Evolutionary conservation across 2,888 invertebrate species (phyloP).

Genomic region (Sympetrum striolatum): DNA sequence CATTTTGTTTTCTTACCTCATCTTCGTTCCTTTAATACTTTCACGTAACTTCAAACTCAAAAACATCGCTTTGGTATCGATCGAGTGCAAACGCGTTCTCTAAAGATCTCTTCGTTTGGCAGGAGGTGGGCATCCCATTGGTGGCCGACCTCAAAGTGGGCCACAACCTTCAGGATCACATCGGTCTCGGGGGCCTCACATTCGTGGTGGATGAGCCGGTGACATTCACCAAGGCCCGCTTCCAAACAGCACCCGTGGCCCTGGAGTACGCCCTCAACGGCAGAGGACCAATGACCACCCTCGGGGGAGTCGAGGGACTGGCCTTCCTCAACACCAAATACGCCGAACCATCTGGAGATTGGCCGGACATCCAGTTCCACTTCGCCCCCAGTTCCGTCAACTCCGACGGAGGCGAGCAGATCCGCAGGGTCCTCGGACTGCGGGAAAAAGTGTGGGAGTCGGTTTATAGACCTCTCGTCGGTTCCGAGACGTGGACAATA

Average conservation of each 20-base stretch:
- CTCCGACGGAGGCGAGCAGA: slow-evolving; percentile 82
- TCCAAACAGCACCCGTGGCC: slow-evolving; percentile 77
- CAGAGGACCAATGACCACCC: slow-evolving; percentile 81
- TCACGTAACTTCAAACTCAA: no score
- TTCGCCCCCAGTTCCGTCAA: slow-evolving; percentile 85
- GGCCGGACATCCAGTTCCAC: slow-evolving; percentile 88
- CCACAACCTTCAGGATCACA: slow-evolving; percentile 86
- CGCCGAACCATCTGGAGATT: slow-evolving; percentile 76
- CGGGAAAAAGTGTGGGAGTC: slow-evolving; percentile 84
- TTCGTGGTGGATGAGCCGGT: slow-evolving; percentile 83
- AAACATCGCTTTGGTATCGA: no score
- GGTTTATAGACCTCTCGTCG: slow-evolving; percentile 80
- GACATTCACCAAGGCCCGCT: slow-evolving; percentile 77
- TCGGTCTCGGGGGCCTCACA: slow-evolving; percentile 83
- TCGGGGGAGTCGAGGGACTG: slow-evolving; percentile 83
- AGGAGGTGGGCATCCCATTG: slow-evolving; percentile 74
- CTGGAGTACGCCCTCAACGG: slow-evolving; percentile 83
- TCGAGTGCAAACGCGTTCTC: no score
- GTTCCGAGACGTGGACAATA: slow-evolving; percentile 85
- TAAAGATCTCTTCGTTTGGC: no score
- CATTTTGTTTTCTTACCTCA: no score
- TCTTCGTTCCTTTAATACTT: no score
- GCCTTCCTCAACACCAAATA: slow-evolving; percentile 80
- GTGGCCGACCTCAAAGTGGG: slow-evolving; percentile 75
- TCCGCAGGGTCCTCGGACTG: slow-evolving; percentile 71